phyloP scores from a whole-genome alignment of 2,797 vertebrate genomes.

The Australoheros facetus region DNA sequence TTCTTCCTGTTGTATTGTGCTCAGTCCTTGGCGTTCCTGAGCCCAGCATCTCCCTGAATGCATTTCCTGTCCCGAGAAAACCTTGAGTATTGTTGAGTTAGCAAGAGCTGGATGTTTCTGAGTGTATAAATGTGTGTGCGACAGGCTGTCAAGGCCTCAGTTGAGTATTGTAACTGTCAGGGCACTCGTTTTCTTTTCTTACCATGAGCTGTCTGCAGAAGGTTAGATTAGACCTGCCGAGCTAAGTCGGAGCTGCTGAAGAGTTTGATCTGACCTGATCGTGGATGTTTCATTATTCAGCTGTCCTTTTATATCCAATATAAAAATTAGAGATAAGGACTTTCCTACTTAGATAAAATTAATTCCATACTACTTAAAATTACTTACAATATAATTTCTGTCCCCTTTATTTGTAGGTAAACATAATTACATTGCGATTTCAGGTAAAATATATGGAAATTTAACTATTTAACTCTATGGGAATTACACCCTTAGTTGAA shows the following conservation, averaged over 20 bases:
- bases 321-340: too few relatives aligned
- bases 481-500: too few relatives aligned
- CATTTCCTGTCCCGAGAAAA: slow-evolving; percentile 49
- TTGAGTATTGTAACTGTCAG: slow-evolving; percentile 26
- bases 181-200: slow-evolving; percentile 30
- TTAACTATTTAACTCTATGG: too few relatives aligned
- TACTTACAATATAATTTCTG: too few relatives aligned
- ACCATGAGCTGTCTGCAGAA: background rate
- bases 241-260: background rate
- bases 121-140: background rate
- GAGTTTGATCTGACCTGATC: background rate
- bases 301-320: too few relatives aligned
- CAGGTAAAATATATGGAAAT: too few relatives aligned
- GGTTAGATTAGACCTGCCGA: slow-evolving; percentile 16
- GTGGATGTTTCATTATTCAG: too few relatives aligned
- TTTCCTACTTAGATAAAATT: too few relatives aligned
- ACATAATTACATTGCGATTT: background rate
- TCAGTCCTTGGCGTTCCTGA: slow-evolving; percentile 59
- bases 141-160: slow-evolving; percentile 45
- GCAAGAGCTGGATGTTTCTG: slow-evolving; percentile 44
- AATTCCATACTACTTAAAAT: too few relatives aligned
- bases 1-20: slow-evolving; percentile 68
- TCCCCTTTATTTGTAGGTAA: background rate
- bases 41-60: slow-evolving; percentile 29
- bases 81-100: slow-evolving; percentile 66